A percentile compares a stretch with the other conserved stretches of the same genome.
Conservation (phyloP, 1,140 invertebrate species). For the Lepidurus couesii region DNA sequence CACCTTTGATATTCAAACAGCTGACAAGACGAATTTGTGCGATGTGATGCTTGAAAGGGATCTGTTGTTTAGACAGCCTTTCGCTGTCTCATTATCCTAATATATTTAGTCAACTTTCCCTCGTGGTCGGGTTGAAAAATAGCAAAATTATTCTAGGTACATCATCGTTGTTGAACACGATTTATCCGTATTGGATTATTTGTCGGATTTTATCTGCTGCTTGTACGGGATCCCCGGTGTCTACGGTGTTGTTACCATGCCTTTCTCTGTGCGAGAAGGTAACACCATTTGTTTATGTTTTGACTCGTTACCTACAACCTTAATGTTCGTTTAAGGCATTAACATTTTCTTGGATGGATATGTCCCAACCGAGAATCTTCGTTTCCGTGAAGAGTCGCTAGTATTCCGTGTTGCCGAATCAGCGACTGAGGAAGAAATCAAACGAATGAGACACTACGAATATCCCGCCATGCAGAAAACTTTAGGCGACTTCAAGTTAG, state of each 20-base stretch:
- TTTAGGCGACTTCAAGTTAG: slow-evolving; percentile 38
- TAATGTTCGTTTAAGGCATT: slow-evolving; percentile 60
- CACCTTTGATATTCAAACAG: too few species aligned
- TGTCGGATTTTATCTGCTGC: slow-evolving; percentile 98
- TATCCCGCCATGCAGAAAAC: slow-evolving; percentile 73
- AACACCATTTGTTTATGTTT: slow-evolving; percentile 32
- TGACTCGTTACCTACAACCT: background rate
- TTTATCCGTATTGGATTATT: slow-evolving; percentile 95
- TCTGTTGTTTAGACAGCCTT: background rate
- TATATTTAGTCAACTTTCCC: background rate
- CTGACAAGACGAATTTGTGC: slow-evolving; percentile 22
- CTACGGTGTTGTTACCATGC: slow-evolving; percentile 99
- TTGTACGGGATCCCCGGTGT: slow-evolving; percentile 96
- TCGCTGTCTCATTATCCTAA: background rate
- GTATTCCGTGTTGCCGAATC: slow-evolving; percentile 98
- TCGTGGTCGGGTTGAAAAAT: background rate
- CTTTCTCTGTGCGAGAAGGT: slow-evolving; percentile 97
- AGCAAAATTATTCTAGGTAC: slow-evolving; percentile 58
- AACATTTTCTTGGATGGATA: slow-evolving; percentile 99
- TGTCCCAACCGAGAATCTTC: slow-evolving; percentile 97
- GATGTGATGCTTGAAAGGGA: slow-evolving; percentile 1
- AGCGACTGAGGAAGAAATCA: slow-evolving; percentile 93
- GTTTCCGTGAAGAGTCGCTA: slow-evolving; percentile 92
- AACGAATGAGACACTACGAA: slow-evolving; percentile 91
- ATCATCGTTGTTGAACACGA: slow-evolving; percentile 99